phyloP scores from a whole-genome alignment of 53 echinoderm and acorn worm genomes.

The Astropecten irregularis region DNA sequence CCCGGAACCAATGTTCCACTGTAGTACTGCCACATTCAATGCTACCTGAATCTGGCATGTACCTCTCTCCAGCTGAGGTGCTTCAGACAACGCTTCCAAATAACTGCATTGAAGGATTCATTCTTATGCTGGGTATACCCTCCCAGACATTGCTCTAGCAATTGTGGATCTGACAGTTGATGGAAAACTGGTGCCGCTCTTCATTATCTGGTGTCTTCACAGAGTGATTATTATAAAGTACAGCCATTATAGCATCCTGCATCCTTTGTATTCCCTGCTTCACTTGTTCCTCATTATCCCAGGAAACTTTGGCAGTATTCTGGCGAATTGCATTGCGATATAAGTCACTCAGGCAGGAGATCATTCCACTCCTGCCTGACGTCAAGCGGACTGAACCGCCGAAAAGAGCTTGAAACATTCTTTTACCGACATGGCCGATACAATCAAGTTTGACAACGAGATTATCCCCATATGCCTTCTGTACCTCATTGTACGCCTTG shows the following conservation, averaged over 20 bases:
- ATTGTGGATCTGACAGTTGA: too few relatives aligned
- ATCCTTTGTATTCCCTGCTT: conserved; percentile 15
- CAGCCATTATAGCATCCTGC: conserved; percentile 41
- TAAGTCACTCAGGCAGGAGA: too few relatives aligned
- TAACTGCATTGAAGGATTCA: not conserved
- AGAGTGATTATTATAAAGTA: conserved; percentile 46
- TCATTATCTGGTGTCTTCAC: not conserved
- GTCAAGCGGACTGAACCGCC: not conserved
- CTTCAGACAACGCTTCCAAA: not conserved
- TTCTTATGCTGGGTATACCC: conserved; percentile 5
- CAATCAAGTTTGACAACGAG: conserved; percentile 54
- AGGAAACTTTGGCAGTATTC: not conserved
- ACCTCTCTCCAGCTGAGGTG: not conserved
- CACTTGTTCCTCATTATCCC: not conserved
- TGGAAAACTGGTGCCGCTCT: conserved; percentile 22
- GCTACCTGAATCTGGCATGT: conserved; percentile 24
- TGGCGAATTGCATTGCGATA: conserved; percentile 32
- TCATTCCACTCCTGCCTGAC: conserved; percentile 11
- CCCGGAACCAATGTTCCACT: conserved; percentile 23
- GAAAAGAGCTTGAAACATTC: conserved; percentile 26
- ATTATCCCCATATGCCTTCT: conserved; percentile 46
- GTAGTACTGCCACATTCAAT: conserved; percentile 2
- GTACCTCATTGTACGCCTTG: conserved; percentile 20
- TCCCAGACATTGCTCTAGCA: too few relatives aligned
- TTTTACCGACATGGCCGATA: conserved; percentile 57